Conservation (phyloP, 2,113 vertebrate genomes). For the Pseudorasbora parva region DNA sequence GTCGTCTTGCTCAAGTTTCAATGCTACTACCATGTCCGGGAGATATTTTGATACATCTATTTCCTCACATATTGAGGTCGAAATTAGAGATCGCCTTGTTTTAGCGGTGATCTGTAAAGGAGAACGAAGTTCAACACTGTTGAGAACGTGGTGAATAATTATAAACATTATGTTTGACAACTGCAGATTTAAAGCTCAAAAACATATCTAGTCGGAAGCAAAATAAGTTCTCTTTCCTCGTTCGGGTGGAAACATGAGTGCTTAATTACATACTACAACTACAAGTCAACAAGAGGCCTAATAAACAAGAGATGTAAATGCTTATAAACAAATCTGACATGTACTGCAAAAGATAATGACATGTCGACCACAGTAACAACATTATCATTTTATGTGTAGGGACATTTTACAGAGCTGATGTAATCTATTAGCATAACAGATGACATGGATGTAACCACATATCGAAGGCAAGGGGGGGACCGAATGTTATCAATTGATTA, state of each 20-base stretch:
- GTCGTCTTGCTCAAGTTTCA: background rate
- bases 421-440: background rate
- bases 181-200: background rate
- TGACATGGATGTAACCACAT: background rate
- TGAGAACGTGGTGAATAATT: background rate
- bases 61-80: background rate
- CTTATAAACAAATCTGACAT: background rate
- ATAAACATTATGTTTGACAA: background rate
- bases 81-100: background rate
- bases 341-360: background rate
- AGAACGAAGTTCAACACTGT: background rate
- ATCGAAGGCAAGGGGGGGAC: background rate
- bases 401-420: background rate
- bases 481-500: background rate
- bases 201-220: background rate
- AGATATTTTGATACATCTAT: background rate
- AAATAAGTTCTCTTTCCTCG: background rate
- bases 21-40: background rate
- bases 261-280: slow-evolving; percentile 12
- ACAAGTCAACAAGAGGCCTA: slow-evolving; percentile 4
- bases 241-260: background rate
- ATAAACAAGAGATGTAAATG: slow-evolving; percentile 1
- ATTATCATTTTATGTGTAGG: background rate
- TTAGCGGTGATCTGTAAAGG: background rate
- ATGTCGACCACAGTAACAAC: slow-evolving; percentile 4